Evolutionary conservation across 2,797 vertebrate species (phyloP), one percentile per base, ranked within the genome.

Genomic region (Tenualosa ilisha): DNA sequence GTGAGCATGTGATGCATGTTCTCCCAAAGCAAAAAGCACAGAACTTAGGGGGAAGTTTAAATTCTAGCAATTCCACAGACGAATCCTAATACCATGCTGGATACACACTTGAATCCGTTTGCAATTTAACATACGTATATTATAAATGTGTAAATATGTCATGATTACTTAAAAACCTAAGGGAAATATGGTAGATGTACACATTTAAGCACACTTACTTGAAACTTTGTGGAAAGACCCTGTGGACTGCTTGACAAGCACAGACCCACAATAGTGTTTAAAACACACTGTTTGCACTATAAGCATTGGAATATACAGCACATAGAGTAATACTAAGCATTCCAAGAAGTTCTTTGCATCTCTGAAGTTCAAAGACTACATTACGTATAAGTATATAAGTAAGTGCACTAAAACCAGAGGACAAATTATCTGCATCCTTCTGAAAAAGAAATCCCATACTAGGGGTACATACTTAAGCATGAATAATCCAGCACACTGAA

Each of bases 111-210:
- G n/a, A 51, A 53, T 20, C 49, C 63, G 5, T 20, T 26, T 26
- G 46, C 5, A 54, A 59, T 1, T 59, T 22, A 59, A 59, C 22
- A 3, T 22, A 59, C 22, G 56, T 26, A 72, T 5, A 37, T 59
- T 26, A 40, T 31, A 72, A 26, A 72, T 31, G 56, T 13, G 26
- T 13, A 31, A 72, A 12, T 72, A 12, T 40, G 26, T 37, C 65
- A 72, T 72, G 65, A 40, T 72, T 72, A 72, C 37, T 72, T 72
- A 72, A 72, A 37, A 72, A 31, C 65, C 65, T 37, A 31, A 31
- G n/a, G 31, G 26, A 17, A 72, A 37, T 40, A 11, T 72, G 9
- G 0, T 72, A 26, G 63, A 68, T 68, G 63, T 68, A 11, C 26
- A 68, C n/a, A 68, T 68, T 26, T 11, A 72, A 4, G 24, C 12